Evolutionary conservation across 2,888 invertebrate genomes (phyloP), one percentile per base, ranked within the genome.

Genomic region (Linnaemya vulpina): DNA sequence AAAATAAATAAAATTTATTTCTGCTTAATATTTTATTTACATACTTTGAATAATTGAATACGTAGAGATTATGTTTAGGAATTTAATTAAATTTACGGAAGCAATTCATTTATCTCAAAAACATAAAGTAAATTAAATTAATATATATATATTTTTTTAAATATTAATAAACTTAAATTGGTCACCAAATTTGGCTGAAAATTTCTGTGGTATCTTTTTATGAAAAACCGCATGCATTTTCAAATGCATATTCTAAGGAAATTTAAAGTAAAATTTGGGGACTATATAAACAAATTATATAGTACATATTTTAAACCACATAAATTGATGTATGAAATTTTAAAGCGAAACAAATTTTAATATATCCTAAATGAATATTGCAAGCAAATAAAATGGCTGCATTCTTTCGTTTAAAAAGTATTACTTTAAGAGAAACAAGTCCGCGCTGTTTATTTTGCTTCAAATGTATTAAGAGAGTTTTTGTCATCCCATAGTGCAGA

Each of bases 41-140:
- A n/a, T 20, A n/a, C 30, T 46, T 40, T 1, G 25, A 46, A 77
- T 71, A 62, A 70, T 78, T 70, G 70, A 70, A 78, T 22, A 63
- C 1, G 17, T 43, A 38, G n/a, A 11, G 30, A 30, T 30, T 30
- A 30, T 30, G 5, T 30, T 30, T 30, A 2, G 3, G 63, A 46
- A 55, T 79, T 71, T 46, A 71, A 79, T 79, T 65, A 49, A 65
- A 73, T 53, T 46, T 22, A 53, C 53, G 17, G 46, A 25, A 70
- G n/a, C n/a, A 63, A 43, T 63, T 73, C 46, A 65, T 79, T 65
- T 73, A 63, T 46, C 7, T 55, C 46, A 25, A 65, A n/a, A 65
- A 35, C 79, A 79, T 10, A 55, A 35, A 15, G 8, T 15, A 35
- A 40, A 70, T 71, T 79, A 63, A 30, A 22, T 63, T 55, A 53